Percentiles rank a stretch among this genome's conserved stretches.
phyloP scores from a whole-genome alignment of 1,140 invertebrate genomes.

The Portunus trituberculatus region DNA sequence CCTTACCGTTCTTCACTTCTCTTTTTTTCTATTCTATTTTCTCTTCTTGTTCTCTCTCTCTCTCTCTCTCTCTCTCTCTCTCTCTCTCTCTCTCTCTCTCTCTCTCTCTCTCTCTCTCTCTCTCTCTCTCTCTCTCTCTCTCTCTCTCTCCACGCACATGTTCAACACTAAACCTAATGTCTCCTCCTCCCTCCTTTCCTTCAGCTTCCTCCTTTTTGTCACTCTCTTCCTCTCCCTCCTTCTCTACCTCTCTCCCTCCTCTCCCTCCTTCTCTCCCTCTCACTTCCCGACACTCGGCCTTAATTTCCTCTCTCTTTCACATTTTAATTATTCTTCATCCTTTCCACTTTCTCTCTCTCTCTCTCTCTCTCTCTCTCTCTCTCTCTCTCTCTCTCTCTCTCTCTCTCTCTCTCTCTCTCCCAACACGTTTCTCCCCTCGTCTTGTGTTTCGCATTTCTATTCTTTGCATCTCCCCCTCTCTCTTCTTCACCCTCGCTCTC shows the following conservation, averaged over 20 bases:
- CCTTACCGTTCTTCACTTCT: neutral
- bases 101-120: neutral
- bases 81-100: neutral
- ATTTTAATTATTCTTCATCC: neutral
- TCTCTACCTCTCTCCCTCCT: neutral
- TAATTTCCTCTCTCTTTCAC: neutral
- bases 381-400: slow-evolving; percentile 37
- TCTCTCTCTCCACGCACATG: neutral
- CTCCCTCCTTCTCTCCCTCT: slow-evolving; percentile 47
- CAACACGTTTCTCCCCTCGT: slow-evolving; percentile 16
- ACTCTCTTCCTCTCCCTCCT: neutral
- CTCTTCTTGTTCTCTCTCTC: neutral
- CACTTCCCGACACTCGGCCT: slow-evolving; percentile 32
- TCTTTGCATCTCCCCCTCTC: neutral
- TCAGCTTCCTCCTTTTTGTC: neutral
- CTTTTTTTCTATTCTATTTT: neutral
- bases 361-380: slow-evolving; percentile 39
- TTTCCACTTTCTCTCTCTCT: neutral
- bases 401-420: slow-evolving; percentile 45
- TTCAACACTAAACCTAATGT: too few relatives aligned
- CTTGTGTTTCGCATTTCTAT: neutral
- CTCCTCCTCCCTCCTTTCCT: slow-evolving; percentile 3
- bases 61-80: neutral
- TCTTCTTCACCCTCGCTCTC: neutral
- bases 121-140: neutral